phyloP scores from a whole-genome alignment of 2,113 vertebrate genomes.

The Peromyscus maniculatus region DNA sequence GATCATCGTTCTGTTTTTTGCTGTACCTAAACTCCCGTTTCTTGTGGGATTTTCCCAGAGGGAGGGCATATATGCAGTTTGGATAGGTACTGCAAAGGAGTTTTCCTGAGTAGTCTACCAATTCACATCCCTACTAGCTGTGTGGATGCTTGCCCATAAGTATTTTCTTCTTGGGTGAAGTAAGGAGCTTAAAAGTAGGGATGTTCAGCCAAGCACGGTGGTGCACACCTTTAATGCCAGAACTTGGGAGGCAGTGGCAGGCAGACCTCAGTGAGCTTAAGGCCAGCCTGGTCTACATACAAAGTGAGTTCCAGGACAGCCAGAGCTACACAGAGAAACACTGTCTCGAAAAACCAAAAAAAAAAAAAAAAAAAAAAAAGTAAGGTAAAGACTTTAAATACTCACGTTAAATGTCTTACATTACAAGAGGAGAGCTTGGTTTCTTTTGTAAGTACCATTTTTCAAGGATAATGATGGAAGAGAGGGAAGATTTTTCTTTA shows the following conservation, averaged over 20 bases:
- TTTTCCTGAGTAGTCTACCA: conserved; percentile 12
- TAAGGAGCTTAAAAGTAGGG: neutral
- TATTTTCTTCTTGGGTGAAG: conserved; percentile 35
- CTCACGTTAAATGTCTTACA: neutral
- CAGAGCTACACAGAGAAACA: neutral
- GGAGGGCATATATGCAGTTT: neutral
- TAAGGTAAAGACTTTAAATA: neutral
- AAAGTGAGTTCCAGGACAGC: neutral
- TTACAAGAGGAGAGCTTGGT: neutral
- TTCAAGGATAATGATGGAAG: neutral
- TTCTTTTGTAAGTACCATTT: neutral
- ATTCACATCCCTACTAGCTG: neutral
- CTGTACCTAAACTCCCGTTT: neutral
- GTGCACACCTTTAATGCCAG: neutral
- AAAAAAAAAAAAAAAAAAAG: neutral
- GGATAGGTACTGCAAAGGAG: neutral
- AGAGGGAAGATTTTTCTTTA: neutral
- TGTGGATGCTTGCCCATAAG: neutral
- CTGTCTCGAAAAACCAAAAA: neutral
- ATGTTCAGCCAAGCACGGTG: neutral
- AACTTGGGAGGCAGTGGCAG: neutral
- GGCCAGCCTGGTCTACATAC: neutral
- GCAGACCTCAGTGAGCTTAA: neutral
- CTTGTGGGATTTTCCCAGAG: neutral
- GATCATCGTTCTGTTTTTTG: neutral